A percentile compares a stretch with the other conserved stretches of the same genome.
Conservation (phyloP, 2,113 vertebrate genomes). For the Etia nguti region DNA sequence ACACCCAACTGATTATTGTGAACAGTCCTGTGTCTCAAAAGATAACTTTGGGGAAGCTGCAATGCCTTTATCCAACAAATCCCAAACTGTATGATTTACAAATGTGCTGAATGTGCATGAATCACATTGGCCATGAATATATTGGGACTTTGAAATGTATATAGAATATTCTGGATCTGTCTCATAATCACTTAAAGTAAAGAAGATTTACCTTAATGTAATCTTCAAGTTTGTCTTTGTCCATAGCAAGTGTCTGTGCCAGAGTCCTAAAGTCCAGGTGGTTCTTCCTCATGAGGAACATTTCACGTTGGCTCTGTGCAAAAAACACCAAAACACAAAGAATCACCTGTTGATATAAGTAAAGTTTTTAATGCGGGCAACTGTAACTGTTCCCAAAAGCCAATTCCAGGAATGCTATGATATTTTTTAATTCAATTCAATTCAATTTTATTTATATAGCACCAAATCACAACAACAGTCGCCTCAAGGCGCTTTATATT, state of each 20-base stretch:
- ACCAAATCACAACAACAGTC: too few relatives aligned
- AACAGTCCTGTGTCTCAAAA: neutral
- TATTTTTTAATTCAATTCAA: neutral
- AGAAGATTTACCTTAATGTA: constrained; percentile 44
- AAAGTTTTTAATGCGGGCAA: neutral
- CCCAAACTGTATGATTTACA: neutral
- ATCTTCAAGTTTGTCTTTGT: constrained; percentile 32
- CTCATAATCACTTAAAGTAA: neutral
- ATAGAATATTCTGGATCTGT: neutral
- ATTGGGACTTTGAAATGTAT: neutral
- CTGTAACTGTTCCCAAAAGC: neutral
- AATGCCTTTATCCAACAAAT: neutral
- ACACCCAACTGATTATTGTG: neutral
- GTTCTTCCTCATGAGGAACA: constrained; percentile 68
- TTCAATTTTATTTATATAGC: too few relatives aligned
- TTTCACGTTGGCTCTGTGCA: constrained; percentile 51
- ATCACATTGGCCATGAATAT: accelerated
- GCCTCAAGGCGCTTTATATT: too few relatives aligned
- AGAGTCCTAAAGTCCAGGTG: constrained; percentile 63
- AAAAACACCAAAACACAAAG: neutral
- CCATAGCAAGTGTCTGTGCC: constrained; percentile 49
- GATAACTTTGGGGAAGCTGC: neutral
- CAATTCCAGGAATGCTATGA: neutral
- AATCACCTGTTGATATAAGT: neutral
- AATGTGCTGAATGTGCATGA: neutral